A percentile compares a stretch with the other conserved stretches of the same genome.
Evolutionary conservation across 1,140 invertebrate species (phyloP).

Genomic region (Centruroides sculpturatus): DNA sequence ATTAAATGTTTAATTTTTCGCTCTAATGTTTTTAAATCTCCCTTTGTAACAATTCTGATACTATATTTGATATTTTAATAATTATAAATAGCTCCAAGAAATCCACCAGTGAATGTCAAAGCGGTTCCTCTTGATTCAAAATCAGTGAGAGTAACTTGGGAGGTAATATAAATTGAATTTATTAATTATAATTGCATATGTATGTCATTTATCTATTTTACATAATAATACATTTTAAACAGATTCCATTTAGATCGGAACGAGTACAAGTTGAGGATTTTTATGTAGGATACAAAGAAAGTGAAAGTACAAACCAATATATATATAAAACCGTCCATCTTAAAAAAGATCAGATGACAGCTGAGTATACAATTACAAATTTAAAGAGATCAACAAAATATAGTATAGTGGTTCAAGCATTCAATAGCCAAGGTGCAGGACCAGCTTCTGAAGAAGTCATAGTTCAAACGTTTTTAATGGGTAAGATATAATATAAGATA

Average conservation of each 20-base stretch:
- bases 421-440: slow-evolving; percentile 38
- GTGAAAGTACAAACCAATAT: slow-evolving; percentile 23
- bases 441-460: slow-evolving; percentile 55
- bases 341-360: slow-evolving; percentile 10
- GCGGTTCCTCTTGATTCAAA: slow-evolving; percentile 16
- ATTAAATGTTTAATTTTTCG: too few species aligned
- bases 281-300: slow-evolving; percentile 39
- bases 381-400: slow-evolving; percentile 28
- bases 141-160: slow-evolving; percentile 18
- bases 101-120: slow-evolving; percentile 17
- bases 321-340: slow-evolving; percentile 17
- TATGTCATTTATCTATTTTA: too few species aligned
- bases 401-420: slow-evolving; percentile 28
- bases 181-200: too few species aligned
- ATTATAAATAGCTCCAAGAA: slow-evolving; percentile 16
- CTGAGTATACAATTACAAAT: slow-evolving; percentile 15
- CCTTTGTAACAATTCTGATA: too few species aligned
- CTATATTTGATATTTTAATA: not conserved
- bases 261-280: slow-evolving; percentile 36
- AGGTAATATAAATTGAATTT: slow-evolving; percentile 2
- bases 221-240: not conserved
- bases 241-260: not conserved
- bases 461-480: slow-evolving; percentile 46
- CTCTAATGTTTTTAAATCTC: too few species aligned
- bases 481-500: not conserved